Base-by-base conservation (phyloP, 2,888 invertebrate species). In the Chouioia cunea region DNA sequence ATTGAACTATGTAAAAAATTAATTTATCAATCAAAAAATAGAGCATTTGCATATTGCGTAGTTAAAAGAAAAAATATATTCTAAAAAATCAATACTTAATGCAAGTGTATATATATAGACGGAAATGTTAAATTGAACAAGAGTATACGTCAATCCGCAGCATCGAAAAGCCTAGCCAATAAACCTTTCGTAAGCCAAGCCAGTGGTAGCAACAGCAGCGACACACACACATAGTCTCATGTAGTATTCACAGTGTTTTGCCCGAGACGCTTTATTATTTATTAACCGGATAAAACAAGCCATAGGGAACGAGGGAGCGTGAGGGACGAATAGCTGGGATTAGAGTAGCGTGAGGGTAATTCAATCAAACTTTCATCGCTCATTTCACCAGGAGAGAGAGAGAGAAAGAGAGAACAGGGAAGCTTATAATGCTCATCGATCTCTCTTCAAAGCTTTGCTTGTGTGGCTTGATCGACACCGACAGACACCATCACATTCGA, bases 281-380 rank as follows among this genome's bases (percentile, higher is more conserved):
- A 65, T 65, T 47, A 18, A 62, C 16, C 4, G 44, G 47, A 8
- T 47, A 15, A 50, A 58, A 20, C 27, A 44, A 50, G 60, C 36
- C 16, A 50, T 27, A 52, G 53, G 22, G 50, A 36, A 16, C 1
- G 36, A 36, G 18, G 14, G 46, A 2, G 20, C 10, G n/a, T 14
- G 43, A 20, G 36, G 52, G 16, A 27, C 14, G 18, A n/a, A n/a
- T 50, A 50, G 50, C 18, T 6, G 50, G 12, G 12, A 50, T 8
- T 6, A 50, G 56, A 56, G 22, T n/a, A 2, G 57, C 54, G 47
- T 44, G 65, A 66, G 66, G 67, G 65, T 72, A 65, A 72, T 72
- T 72, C 72, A 69, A 72, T 72, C 65, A 72, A 72, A 72, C 62
- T 68, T 72, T 72, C 72, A 72, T 72, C 72, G 72, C 65, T 72